Evolutionary conservation across 2,797 vertebrate genomes (phyloP).

Genomic region (Acanthis flammea): DNA sequence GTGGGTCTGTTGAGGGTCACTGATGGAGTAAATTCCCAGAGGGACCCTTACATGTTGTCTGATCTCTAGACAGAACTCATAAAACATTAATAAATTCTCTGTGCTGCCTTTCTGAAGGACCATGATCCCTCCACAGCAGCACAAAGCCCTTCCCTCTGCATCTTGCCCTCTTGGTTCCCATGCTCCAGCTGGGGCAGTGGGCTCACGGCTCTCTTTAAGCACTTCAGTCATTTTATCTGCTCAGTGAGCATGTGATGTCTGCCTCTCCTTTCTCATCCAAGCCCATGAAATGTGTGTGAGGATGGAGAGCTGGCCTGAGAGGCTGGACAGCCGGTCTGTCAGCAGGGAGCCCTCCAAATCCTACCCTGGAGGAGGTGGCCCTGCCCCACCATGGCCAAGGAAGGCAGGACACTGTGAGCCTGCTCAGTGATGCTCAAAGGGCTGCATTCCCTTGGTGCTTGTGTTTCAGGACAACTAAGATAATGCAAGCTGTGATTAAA

Average conservation of each 20-base stretch:
- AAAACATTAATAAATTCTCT: neutral
- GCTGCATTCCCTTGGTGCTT: neutral
- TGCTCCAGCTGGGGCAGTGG: neutral
- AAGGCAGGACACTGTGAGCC: neutral
- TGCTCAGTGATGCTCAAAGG: neutral
- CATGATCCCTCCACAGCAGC: neutral
- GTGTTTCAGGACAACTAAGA: neutral
- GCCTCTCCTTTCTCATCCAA: neutral
- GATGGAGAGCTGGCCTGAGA: neutral
- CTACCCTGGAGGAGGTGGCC: neutral
- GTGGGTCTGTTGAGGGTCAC: neutral
- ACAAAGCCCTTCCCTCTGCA: neutral
- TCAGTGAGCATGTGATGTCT: neutral
- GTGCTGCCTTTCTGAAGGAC: neutral
- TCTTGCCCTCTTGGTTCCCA: fast-evolving
- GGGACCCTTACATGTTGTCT: neutral
- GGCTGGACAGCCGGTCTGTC: neutral
- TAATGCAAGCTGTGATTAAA: neutral
- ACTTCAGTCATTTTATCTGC: neutral
- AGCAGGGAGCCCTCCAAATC: neutral
- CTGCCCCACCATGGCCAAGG: fast-evolving
- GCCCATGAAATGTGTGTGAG: neutral
- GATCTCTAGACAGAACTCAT: neutral
- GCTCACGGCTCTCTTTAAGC: neutral
- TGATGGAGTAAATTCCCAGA: neutral